These are phyloP conservation scores for Eulemur mongoz DNA, from an alignment of 2,797 vertebrate genomes.

Conservation along the genomic window DNA sequence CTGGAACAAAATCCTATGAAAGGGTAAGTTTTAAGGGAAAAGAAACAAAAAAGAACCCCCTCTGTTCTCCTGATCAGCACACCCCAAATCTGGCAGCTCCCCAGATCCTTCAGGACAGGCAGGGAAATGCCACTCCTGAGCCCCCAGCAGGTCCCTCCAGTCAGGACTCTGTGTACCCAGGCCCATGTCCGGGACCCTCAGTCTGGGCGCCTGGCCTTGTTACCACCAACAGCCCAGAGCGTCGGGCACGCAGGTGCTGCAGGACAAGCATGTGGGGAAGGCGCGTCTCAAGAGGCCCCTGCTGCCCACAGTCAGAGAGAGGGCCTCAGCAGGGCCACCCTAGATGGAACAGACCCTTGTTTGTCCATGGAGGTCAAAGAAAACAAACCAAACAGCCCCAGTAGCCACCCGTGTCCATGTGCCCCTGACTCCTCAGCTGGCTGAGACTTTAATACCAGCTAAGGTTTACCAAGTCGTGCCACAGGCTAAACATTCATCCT, in stretches of 20 bases:
- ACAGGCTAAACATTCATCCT: not conserved
- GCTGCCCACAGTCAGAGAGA: not conserved
- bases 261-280: not conserved
- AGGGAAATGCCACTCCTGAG: fast-evolving
- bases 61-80: slow-evolving; percentile 57
- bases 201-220: not conserved
- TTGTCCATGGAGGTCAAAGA: not conserved
- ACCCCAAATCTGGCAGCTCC: not conserved
- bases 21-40: not conserved
- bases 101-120: not conserved
- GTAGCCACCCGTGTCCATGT: not conserved
- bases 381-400: not conserved
- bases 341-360: not conserved
- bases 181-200: not conserved
- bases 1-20: not conserved
- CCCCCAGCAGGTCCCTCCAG: not conserved
- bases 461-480: not conserved
- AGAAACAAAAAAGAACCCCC: not conserved
- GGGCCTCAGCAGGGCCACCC: not conserved
- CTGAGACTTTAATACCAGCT: not conserved
- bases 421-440: not conserved
- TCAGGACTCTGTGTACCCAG: not conserved
- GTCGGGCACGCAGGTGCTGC: not conserved
- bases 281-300: not conserved
- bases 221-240: not conserved